phyloP scores from a whole-genome alignment of 2,888 invertebrate species.

The Tetranychus piercei region DNA sequence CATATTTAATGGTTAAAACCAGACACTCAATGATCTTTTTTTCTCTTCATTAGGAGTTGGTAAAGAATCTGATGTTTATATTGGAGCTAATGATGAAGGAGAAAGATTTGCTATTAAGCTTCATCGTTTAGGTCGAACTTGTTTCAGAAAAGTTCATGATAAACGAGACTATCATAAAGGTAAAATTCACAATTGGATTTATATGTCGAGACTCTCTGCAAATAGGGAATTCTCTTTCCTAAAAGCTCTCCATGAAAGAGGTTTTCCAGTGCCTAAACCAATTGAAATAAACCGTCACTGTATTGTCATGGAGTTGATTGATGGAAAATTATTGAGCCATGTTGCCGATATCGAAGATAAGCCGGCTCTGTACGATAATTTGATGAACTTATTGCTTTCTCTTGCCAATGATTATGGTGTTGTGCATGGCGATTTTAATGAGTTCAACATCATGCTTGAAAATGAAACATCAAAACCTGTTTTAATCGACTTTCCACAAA shows the following conservation, averaged over 20 bases:
- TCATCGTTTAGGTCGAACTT: constrained; percentile 69
- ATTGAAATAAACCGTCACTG: constrained; percentile 83
- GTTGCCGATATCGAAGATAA: constrained; percentile 7
- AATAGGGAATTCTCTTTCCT: constrained; percentile 93
- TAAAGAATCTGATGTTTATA: constrained; percentile 92
- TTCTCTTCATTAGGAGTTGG: constrained; percentile 47
- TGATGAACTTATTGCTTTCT: constrained; percentile 77
- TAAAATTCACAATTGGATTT: constrained; percentile 65
- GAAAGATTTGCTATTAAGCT: constrained; percentile 64
- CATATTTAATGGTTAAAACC: too few relatives aligned
- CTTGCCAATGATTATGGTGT: constrained; percentile 74
- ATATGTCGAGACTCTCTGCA: constrained; percentile 84
- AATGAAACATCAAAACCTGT: constrained; percentile 44
- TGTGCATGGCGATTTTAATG: constrained; percentile 97
- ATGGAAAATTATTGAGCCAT: constrained; percentile 37
- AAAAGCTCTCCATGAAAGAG: constrained; percentile 62
- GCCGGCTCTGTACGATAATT: constrained; percentile 58
- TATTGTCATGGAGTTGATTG: constrained; percentile 80
- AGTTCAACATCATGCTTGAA: constrained; percentile 82
- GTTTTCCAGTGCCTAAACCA: constrained; percentile 85
- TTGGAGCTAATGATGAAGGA: constrained; percentile 59
- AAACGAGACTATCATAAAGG: constrained; percentile 85
- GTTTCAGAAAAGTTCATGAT: constrained; percentile 81
- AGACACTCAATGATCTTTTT: too few relatives aligned
- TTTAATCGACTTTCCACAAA: constrained; percentile 95